Base-by-base conservation (phyloP, 2,888 invertebrate genomes). In the Lasiommata megera region DNA sequence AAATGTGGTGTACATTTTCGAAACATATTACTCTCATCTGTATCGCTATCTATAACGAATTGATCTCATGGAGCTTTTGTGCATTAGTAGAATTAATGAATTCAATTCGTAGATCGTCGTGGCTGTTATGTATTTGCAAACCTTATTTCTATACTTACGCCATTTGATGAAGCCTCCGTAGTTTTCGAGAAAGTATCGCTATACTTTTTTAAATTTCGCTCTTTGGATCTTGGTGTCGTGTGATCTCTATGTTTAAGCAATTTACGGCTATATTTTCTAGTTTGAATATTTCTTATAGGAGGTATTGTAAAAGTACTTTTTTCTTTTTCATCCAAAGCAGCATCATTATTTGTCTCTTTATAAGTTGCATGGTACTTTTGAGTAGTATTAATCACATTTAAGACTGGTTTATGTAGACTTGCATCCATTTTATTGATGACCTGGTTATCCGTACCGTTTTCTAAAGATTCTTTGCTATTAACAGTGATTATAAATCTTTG, bases 341-440 rank as follows among this genome's bases (percentile, higher is more conserved):
- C 67, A 8, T 68, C 72, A 18, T 72, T 58, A 46, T 70, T 73
- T 17, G 74, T 66, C 40, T 84, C 77, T 66, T 84, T 87, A 54
- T 79, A 88, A 66, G 80, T 87, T 6, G 88, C 76, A 53, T 88
- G 89, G 60, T 82, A 89, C 66, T 82, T 88, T 58, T 77, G 74
- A 51, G 79, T 84, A n/a, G 80, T 76, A 28, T 77, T 67, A 31
- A 71, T 67, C 28, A 70, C 60, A 37, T 72, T 76, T 11, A 76
- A 58, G 5, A 74, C 50, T 18, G 77, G 69, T 54, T 73, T 75
- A 40, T 73, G 76, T 69, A 80, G 79, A 59, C 69, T 75, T 61
- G 78, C 78, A 58, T 79, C 76, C 0, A 68, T 71, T 55, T 67
- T 75, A 55, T 72, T 74, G 16, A 67, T 60, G 6, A 79, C 63